Conservation (phyloP, 2,888 invertebrate species). For the Eudasyphora cyanicolor region DNA sequence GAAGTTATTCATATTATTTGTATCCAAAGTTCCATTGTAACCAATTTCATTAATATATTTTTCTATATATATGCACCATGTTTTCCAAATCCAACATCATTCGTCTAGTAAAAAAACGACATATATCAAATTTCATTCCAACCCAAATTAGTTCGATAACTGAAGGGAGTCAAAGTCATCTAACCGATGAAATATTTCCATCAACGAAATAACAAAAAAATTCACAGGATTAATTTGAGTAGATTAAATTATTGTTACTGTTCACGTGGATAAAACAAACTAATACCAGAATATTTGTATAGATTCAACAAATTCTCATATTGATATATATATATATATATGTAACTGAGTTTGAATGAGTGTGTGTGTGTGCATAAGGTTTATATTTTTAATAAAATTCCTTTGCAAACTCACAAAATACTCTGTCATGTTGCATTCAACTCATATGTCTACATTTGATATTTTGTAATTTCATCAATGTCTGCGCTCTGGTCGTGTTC, state of each 20-base stretch:
- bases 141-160: too few species aligned
- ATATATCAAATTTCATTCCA: too few species aligned
- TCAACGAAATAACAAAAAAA: neutral
- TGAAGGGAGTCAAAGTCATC: constrained; percentile 9
- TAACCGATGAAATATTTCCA: neutral
- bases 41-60: too few species aligned
- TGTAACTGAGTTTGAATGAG: neutral
- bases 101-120: too few species aligned
- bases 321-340: too few species aligned
- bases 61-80: too few species aligned
- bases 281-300: too few species aligned
- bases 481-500: constrained; percentile 23
- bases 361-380: neutral
- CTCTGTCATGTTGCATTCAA: constrained; percentile 42
- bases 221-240: neutral
- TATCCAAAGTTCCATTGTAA: too few species aligned
- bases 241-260: neutral
- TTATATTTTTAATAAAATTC: constrained; percentile 41
- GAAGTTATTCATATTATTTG: too few species aligned
- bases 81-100: too few species aligned
- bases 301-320: neutral
- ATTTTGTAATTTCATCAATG: constrained; percentile 60
- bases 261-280: neutral
- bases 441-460: constrained; percentile 52
- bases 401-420: constrained; percentile 24